Percentiles rank a stretch among this genome's conserved stretches.
Evolutionary conservation across 2,888 invertebrate genomes (phyloP).

Genomic region (Caenorhabditis japonica): DNA sequence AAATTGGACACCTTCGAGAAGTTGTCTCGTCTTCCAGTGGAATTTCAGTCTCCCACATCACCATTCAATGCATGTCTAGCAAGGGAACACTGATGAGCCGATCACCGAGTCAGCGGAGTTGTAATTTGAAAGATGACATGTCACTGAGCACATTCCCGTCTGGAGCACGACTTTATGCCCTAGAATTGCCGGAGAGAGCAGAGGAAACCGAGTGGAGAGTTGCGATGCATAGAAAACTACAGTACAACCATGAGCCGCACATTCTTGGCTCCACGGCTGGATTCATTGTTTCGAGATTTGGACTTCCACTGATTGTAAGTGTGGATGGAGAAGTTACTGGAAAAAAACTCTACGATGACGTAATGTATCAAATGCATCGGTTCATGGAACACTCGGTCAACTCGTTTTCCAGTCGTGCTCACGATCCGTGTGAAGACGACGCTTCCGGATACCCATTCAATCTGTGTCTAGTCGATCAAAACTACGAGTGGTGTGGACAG

Average conservation of each 20-base stretch:
- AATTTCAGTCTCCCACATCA: constrained; percentile 30
- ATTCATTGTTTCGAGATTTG: constrained; percentile 61
- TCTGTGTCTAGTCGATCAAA: constrained; percentile 85
- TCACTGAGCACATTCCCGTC: constrained; percentile 48
- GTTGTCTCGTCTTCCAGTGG: constrained; percentile 46
- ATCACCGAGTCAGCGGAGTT: constrained; percentile 12
- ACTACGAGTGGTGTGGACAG: constrained; percentile 79
- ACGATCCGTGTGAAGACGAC: constrained; percentile 84
- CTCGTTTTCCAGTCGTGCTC: constrained; percentile 63
- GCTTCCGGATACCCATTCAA: constrained; percentile 93
- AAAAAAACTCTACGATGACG: constrained; percentile 62
- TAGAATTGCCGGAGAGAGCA: constrained; percentile 50
- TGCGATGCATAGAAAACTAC: constrained; percentile 64
- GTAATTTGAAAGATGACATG: constrained; percentile 27
- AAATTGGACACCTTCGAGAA: constrained; percentile 55
- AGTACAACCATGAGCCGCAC: constrained; percentile 66
- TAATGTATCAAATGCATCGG: constrained; percentile 74
- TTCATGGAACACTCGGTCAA: constrained; percentile 59
- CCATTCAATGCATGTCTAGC: constrained; percentile 56
- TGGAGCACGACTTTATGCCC: constrained; percentile 56
- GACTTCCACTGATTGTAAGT: constrained; percentile 61
- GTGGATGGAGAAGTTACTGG: constrained; percentile 49
- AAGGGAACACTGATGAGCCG: constrained; percentile 50
- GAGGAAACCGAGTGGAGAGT: constrained; percentile 51
- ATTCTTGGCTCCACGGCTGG: constrained; percentile 66